These are phyloP conservation scores for Myotis lucifugus DNA, from an alignment of 2,113 vertebrate species.

Conservation along the genomic window DNA sequence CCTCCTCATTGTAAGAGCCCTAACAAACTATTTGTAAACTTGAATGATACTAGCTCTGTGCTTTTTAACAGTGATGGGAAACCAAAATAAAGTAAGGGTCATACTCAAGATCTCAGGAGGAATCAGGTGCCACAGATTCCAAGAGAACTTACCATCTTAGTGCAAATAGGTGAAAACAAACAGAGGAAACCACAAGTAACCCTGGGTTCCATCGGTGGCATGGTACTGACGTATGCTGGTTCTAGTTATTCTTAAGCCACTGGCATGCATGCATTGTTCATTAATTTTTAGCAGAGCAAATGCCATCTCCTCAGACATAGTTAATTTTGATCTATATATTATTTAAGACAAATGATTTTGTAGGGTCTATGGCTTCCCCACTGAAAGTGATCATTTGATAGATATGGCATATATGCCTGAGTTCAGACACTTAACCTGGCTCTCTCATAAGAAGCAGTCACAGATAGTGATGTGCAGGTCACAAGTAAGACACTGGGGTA, in stretches of 20 bases:
- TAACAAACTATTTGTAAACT: conserved; percentile 34
- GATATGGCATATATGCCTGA: not conserved
- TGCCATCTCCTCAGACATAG: not conserved
- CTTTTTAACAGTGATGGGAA: conserved; percentile 28
- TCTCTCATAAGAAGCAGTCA: not conserved
- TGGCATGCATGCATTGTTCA: not conserved
- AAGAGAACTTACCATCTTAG: not conserved
- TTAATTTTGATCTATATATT: conserved; percentile 43
- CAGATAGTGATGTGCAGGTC: not conserved
- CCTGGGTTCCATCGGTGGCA: not conserved
- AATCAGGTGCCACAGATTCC: not conserved
- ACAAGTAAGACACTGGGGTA: not conserved
- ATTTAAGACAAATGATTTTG: not conserved
- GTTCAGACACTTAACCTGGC: not conserved
- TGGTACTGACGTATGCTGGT: not conserved
- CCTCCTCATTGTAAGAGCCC: not conserved
- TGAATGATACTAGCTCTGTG: not conserved
- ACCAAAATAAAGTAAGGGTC: not conserved
- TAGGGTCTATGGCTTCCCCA: not conserved
- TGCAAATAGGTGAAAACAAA: not conserved
- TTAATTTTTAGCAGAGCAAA: conserved; percentile 51
- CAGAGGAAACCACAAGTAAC: not conserved
- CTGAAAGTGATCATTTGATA: not conserved
- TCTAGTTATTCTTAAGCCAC: conserved; percentile 9
- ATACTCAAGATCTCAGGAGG: not conserved